phyloP scores from a whole-genome alignment of 2,113 vertebrate species.

The Falcunculus frontatus region DNA sequence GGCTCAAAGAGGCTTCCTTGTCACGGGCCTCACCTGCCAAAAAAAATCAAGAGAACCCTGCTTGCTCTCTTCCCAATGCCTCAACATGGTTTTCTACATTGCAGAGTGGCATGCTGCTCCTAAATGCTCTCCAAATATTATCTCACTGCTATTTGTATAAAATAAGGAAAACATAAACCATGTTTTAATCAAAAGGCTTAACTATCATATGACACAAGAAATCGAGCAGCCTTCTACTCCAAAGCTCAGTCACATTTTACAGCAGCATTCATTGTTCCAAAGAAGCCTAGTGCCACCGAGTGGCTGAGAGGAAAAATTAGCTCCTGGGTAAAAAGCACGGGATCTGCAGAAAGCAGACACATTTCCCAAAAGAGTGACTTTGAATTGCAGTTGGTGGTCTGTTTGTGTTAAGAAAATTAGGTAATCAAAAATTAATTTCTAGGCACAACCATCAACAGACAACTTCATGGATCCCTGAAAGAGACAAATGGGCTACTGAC shows the following conservation, averaged over 20 bases:
- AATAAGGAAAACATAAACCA: conserved; percentile 19
- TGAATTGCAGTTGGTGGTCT: not conserved
- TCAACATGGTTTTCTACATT: accelerated
- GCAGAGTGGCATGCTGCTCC: not conserved
- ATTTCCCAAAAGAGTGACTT: not conserved
- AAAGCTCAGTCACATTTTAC: not conserved
- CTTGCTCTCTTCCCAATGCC: not conserved
- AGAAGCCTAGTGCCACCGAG: conserved; percentile 57
- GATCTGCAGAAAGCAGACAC: not conserved
- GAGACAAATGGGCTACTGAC: not conserved
- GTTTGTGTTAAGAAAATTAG: not conserved
- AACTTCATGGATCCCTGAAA: not conserved
- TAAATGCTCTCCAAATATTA: conserved; percentile 33
- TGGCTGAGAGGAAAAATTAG: not conserved
- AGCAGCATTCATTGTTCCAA: accelerated
- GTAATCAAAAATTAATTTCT: conserved; percentile 39
- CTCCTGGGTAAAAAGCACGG: not conserved
- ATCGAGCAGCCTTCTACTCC: not conserved
- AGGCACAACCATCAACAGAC: not conserved
- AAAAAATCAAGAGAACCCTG: not conserved
- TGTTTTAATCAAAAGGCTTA: conserved; percentile 44
- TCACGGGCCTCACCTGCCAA: not conserved
- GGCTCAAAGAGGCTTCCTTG: not conserved
- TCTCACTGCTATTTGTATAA: not conserved
- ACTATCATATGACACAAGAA: not conserved